Evolutionary conservation across 2,113 vertebrate species (phyloP), one percentile per base, ranked within the genome.

Genomic region (Ctenodactylus gundi): DNA sequence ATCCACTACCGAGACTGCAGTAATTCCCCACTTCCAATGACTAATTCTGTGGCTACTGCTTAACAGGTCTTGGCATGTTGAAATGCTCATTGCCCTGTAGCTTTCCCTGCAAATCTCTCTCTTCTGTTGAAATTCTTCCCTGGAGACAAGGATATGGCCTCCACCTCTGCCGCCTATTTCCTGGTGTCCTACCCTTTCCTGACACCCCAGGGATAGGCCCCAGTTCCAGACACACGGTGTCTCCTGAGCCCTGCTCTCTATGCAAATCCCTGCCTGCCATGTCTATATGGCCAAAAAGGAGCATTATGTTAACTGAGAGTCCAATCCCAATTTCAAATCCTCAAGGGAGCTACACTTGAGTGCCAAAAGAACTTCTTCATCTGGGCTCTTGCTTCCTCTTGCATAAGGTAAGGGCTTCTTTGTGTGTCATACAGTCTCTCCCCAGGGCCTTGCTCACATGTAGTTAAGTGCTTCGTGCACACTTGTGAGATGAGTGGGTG

Each of bases 381-480:
- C 53, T 60, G 39, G 1, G 51, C 23, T n/a, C 29, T 34, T 8
- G 17, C 82, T 11, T 7, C 15, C 29, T 41, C 36, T 21, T 0
- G 31, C 7, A 3, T 3, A 34, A 29, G 4, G 31, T 13, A n/a
- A 6, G 51, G 8, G 12, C 88, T n/a, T 51, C 31, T 1, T 39
- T 44, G 55, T n/a, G 36, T 15, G 0, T 9, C 2, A 18, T 3
- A 17, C 12, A 7, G 17, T 7, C 64, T 65, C 27, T 49, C 23
- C 36, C 57, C 49, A 0, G 0, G 3, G 6, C 17, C 51, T 5
- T 21, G 67, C 60, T 11, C 60, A 39, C 51, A 14, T 2, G 9
- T 1, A 3, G 70, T n/a, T 2, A 2, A 0, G 25, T 23, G 46
- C 18, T 14, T 18, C 4, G 0, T 21, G 21, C 11, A 29, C 20